Conservation (phyloP, 2,888 invertebrate species). For the Philopedon plagiatum region DNA sequence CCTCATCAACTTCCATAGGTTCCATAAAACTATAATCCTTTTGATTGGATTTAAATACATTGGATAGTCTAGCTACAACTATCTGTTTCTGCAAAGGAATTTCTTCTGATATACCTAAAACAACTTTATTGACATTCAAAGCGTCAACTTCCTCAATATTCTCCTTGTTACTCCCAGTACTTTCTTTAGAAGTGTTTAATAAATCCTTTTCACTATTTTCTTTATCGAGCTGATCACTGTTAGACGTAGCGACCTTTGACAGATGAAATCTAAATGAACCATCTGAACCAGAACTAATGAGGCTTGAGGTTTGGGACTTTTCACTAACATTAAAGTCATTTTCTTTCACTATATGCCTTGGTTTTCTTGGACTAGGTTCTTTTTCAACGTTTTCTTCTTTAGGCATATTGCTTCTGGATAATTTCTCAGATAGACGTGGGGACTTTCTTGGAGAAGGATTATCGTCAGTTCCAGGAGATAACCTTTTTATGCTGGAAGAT, state of each 20-base stretch:
- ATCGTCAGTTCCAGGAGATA: not conserved
- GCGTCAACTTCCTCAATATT: constrained; percentile 36
- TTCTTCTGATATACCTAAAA: constrained; percentile 1
- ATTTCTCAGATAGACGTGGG: constrained; percentile 45
- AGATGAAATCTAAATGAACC: constrained; percentile 50
- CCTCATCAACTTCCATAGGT: constrained; percentile 57
- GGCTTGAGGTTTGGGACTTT: not conserved
- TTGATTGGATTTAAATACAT: constrained; percentile 54
- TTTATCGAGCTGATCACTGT: constrained; percentile 18
- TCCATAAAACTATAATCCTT: constrained; percentile 53
- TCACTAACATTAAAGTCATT: not conserved
- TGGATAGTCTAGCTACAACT: constrained; percentile 47
- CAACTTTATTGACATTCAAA: not conserved
- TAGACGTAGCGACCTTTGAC: constrained; percentile 27
- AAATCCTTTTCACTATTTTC: not conserved
- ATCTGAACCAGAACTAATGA: constrained; percentile 46
- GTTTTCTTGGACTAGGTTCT: not conserved
- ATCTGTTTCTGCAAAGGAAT: constrained; percentile 19
- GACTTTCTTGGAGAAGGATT: constrained; percentile 44
- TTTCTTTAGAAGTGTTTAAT: constrained; percentile 48
- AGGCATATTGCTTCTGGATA: not conserved
- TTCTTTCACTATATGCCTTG: constrained; percentile 11
- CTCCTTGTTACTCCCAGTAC: constrained; percentile 53
- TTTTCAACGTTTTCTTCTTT: not conserved
- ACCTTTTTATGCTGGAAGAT: not conserved